Evolutionary conservation across 1,140 invertebrate species (phyloP), one percentile per base, ranked within the genome.

Genomic region (Zaprionus ghesquierei): DNA sequence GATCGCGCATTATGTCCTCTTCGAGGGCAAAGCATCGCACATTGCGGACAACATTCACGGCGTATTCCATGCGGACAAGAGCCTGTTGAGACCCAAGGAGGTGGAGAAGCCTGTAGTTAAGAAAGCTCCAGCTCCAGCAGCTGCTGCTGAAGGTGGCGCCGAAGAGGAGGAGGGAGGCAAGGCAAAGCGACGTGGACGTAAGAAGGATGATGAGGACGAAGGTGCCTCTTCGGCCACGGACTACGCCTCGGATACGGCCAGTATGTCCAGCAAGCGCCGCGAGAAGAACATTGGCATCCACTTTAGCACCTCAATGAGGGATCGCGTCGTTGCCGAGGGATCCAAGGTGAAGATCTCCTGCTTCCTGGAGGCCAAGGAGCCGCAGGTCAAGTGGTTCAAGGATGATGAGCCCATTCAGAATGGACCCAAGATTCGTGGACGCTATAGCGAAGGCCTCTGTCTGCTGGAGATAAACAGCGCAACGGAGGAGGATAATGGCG

Each of bases 331-430:
- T 5, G 95, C 95, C 1, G 94, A 95, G 80, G 95, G 95, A 1
- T 95, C 96, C 9, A 93, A 95, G 64, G 95, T 97, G 3, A 96
- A 95, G 89, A 93, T 99, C 9, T 96, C 96, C 2, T 98, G 98
- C 90, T 96, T 96, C 75, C 94, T 98, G 3, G 94, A 98, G 68
- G 96, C 96, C 15, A 94, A 94, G 72, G 95, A 95, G 53, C 95
- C 96, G 0, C 93, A 94, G 46, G 93, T 98, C 1, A 94, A 94
- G 58, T 98, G 96, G 96, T 94, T 94, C n/a, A 97, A 96, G 82
- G 94, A 97, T 73, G 94, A 94, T 0, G 89, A 91, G 59, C 86
- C 69, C 20, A 65, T 92, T 20, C 77, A 79, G 15, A 91, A 91
- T 59, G 44, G 64, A 8, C 91, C 84, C 55, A 95, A 94, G 81